Conservation (phyloP, 37 sponge, comb jelly and placozoan species). For the Axinella damicornis region DNA sequence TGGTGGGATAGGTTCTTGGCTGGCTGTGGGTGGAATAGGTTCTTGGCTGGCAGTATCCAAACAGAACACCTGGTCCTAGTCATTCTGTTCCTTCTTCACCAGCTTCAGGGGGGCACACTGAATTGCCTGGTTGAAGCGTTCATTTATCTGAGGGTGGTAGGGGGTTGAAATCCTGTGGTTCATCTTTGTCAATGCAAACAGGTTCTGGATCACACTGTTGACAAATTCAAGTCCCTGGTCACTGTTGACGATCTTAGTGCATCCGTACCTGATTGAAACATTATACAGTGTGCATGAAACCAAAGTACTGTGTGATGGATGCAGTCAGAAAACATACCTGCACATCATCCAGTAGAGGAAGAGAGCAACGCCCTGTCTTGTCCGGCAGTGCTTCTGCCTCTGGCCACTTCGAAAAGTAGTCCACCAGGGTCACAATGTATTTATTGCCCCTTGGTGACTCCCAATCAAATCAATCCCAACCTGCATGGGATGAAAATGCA, state of each 20-base stretch:
- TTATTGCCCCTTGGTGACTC: conserved; percentile 19
- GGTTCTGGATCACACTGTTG: conserved; percentile 23
- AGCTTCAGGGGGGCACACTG: conserved; percentile 28
- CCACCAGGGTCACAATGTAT: conserved; percentile 52
- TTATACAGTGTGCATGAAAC: too few relatives aligned
- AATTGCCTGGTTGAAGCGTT: conserved; percentile 26
- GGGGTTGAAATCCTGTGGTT: conserved; percentile 38
- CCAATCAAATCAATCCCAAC: too few relatives aligned
- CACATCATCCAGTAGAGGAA: conserved; percentile 42
- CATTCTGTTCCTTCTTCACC: conserved; percentile 23
- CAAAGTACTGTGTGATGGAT: too few relatives aligned
- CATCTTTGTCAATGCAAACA: conserved; percentile 30
- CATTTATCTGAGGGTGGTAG: conserved; percentile 48
- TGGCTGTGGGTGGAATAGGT: too few relatives aligned
- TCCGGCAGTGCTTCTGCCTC: conserved; percentile 42
- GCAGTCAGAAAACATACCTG: conserved; percentile 10
- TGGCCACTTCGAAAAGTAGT: conserved; percentile 61
- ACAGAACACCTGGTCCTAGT: conserved; percentile 24
- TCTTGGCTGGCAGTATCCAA: too few relatives aligned
- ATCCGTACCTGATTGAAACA: conserved; percentile 2
- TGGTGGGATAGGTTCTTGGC: too few relatives aligned
- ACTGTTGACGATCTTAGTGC: conserved; percentile 16
- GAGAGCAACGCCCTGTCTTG: conserved; percentile 35
- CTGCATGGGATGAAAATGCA: too few relatives aligned
- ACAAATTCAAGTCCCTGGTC: conserved; percentile 50